Base-by-base conservation (phyloP, 2,888 invertebrate species). In the Pollenia angustigena region DNA sequence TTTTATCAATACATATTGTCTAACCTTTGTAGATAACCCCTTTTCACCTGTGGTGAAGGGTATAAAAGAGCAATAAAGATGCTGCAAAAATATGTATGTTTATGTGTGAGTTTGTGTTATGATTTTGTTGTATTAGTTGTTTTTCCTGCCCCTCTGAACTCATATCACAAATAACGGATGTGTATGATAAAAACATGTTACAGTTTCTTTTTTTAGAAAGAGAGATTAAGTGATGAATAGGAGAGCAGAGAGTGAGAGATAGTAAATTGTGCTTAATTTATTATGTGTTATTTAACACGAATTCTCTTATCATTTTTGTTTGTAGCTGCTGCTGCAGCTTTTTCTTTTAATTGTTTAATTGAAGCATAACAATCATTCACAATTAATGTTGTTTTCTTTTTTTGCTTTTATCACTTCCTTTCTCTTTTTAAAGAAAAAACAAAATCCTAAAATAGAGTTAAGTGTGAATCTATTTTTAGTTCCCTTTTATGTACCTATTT, bases 151-250 rank as follows among this genome's bases (percentile, higher is more conserved):
- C n/a, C 54, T 56, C 32, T 75, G 1, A 23, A 68, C 58, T 32
- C 32, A 52, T 69, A 62, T 82, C 76, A 69, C 52, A 54, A 75
- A 62, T 82, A 82, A 68, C 76, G 82, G 75, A 82, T 82, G 75
- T 62, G 18, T 52, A 52, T 62, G 60, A 75, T 76, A 82, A 82
- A 23, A 69, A 60, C 48, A 68, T 54, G 44, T 58, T 48, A 56
- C 18, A 78, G 18, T 40, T 2, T 4, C 58, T 50, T 62, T 50
- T 62, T 7, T 50, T 0, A 3, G 14, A 48, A 56, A 14, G n/a
- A n/a, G 32, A 32, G 32, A 32, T 32, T 32, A 1, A 32, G 32
- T 60, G 1, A 40, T 7, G 7, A 32, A 32, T 32, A 32, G 32
- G 32, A 23, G 46, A 1, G 32, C 10, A 11, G 32, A 40, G 69